phyloP scores from a whole-genome alignment of 2,888 invertebrate species.

The Melieria crassipennis region DNA sequence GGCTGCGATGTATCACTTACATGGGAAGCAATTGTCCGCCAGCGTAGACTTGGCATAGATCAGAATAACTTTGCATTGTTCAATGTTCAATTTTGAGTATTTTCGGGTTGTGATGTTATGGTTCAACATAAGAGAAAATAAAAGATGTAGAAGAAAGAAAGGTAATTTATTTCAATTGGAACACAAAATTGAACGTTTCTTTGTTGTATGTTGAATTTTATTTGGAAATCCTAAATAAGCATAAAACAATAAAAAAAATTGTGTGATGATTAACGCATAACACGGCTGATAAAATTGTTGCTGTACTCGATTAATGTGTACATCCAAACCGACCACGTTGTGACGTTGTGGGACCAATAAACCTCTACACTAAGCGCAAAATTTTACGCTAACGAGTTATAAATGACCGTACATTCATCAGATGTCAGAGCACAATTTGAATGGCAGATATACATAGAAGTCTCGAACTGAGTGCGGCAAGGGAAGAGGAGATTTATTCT shows the following conservation, averaged over 20 bases:
- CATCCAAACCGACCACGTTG: no score
- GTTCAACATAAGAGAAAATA: slow-evolving; percentile 45
- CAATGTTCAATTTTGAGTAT: slow-evolving; percentile 29
- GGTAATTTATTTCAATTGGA: slow-evolving; percentile 10
- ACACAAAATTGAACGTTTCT: slow-evolving; percentile 1
- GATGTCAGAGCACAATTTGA: no score
- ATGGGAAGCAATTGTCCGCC: slow-evolving; percentile 66
- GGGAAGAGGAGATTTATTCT: no score
- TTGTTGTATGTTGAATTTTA: neutral
- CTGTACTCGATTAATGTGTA: no score
- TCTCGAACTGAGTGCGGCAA: no score
- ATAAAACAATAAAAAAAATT: neutral
- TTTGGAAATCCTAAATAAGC: neutral
- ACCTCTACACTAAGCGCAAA: no score
- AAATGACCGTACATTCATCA: no score
- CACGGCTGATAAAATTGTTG: neutral
- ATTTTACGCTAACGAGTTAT: no score
- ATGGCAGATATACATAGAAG: no score
- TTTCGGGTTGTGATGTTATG: slow-evolving; percentile 19
- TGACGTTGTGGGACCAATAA: no score
- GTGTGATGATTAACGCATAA: neutral
- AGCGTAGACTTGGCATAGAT: slow-evolving; percentile 62
- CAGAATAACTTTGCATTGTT: slow-evolving; percentile 57
- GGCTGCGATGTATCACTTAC: slow-evolving; percentile 55
- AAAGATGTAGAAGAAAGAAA: slow-evolving; percentile 38